Conservation (phyloP, 2,888 invertebrate species). For the Lasioglossum malachurum region DNA sequence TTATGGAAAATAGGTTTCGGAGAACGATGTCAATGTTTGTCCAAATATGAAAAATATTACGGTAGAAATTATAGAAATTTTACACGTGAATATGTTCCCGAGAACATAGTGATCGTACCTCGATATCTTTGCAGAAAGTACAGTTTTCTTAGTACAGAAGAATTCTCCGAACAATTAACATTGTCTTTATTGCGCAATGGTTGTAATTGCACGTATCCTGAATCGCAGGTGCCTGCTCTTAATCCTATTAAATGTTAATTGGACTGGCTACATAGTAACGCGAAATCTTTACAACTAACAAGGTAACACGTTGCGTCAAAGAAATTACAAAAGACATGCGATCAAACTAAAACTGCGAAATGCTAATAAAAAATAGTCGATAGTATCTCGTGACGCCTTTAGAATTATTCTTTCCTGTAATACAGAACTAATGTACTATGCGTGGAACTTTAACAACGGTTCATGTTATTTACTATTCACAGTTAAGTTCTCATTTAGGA, state of each 20-base stretch:
- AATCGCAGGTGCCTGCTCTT: background rate
- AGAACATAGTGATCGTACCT: background rate
- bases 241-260: conserved; percentile 8
- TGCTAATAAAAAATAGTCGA: background rate
- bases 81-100: background rate
- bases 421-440: background rate
- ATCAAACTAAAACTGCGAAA: background rate
- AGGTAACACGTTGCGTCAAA: background rate
- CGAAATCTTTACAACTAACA: background rate
- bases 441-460: background rate
- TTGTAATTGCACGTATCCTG: conserved; percentile 7
- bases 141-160: background rate
- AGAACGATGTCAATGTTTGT: background rate
- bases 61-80: background rate
- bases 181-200: conserved; percentile 2
- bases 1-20: background rate
- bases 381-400: background rate
- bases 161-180: conserved; percentile 2
- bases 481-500: too few species aligned
- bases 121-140: background rate
- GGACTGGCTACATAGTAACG: background rate
- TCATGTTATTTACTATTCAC: too few species aligned
- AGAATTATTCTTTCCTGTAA: background rate
- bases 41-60: background rate
- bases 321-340: conserved; percentile 4